phyloP scores from a whole-genome alignment of 1,140 invertebrate species.

The Cryptotermes secundus region DNA sequence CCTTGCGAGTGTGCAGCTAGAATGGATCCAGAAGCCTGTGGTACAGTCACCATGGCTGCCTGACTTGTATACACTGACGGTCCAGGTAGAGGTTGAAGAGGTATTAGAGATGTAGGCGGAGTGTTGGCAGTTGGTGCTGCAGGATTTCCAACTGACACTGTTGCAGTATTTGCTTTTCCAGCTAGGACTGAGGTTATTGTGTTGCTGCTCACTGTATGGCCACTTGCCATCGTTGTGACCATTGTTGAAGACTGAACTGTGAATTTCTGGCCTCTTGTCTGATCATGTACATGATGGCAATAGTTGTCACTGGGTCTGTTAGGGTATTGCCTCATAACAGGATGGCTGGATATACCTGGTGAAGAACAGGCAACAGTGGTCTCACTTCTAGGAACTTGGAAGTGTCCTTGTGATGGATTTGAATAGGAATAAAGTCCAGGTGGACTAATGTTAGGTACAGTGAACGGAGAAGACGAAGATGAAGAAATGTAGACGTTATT shows the following conservation, averaged over 20 bases:
- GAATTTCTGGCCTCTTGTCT: slow-evolving; percentile 26
- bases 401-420: slow-evolving; percentile 9
- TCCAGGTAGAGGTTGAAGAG: slow-evolving; percentile 34
- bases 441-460: slow-evolving; percentile 25
- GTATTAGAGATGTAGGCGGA: slow-evolving; percentile 40
- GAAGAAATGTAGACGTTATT: slow-evolving; percentile 22
- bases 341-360: neutral
- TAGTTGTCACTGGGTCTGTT: slow-evolving; percentile 6
- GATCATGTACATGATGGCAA: slow-evolving; percentile 27
- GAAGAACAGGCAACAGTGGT: slow-evolving; percentile 24
- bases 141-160: slow-evolving; percentile 67
- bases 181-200: slow-evolving; percentile 76
- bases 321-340: slow-evolving; percentile 15
- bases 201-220: slow-evolving; percentile 69
- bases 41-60: slow-evolving; percentile 39
- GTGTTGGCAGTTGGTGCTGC: slow-evolving; percentile 42
- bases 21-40: slow-evolving; percentile 23
- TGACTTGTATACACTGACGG: slow-evolving; percentile 42
- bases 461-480: slow-evolving; percentile 21
- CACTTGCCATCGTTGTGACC: slow-evolving; percentile 73
- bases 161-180: slow-evolving; percentile 70
- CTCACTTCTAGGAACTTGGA: slow-evolving; percentile 22
- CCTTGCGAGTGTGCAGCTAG: slow-evolving; percentile 45
- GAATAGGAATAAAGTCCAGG: slow-evolving; percentile 28
- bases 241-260: slow-evolving; percentile 5